Conservation (phyloP, 1,140 invertebrate genomes). For the Neodiprion pinetum region DNA sequence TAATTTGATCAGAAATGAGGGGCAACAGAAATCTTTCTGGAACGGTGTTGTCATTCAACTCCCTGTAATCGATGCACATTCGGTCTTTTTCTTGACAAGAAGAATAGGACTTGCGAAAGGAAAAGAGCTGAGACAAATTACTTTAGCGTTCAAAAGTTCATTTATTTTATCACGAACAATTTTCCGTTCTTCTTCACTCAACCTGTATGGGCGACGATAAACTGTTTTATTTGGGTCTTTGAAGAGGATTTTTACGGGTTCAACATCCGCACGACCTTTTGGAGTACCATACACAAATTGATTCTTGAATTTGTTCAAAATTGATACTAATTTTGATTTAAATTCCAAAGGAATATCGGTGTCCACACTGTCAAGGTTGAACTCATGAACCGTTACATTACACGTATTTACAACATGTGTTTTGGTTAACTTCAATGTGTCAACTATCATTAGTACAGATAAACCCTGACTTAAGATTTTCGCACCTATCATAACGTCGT, state of each 20-base stretch:
- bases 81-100: slow-evolving; percentile 53
- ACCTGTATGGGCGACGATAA: slow-evolving; percentile 21
- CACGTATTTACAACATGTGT: neutral
- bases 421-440: neutral
- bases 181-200: slow-evolving; percentile 20
- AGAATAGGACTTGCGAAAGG: slow-evolving; percentile 49
- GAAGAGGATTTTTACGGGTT: slow-evolving; percentile 19
- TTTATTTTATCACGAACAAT: slow-evolving; percentile 25
- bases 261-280: neutral
- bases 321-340: neutral
- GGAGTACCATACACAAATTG: neutral
- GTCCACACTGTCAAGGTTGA: neutral
- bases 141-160: slow-evolving; percentile 6
- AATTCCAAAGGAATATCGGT: neutral
- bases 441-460: neutral
- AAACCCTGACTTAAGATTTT: neutral
- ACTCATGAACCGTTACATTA: neutral
- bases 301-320: neutral
- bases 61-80: slow-evolving; percentile 56
- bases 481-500: neutral
- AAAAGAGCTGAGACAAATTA: slow-evolving; percentile 36
- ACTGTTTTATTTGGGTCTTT: slow-evolving; percentile 25
- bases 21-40: slow-evolving; percentile 55
- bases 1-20: slow-evolving; percentile 54
- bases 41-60: slow-evolving; percentile 50